These are phyloP conservation scores for Pseudopipra pipra DNA, from an alignment of 2,113 vertebrate genomes.

Conservation along the genomic window DNA sequence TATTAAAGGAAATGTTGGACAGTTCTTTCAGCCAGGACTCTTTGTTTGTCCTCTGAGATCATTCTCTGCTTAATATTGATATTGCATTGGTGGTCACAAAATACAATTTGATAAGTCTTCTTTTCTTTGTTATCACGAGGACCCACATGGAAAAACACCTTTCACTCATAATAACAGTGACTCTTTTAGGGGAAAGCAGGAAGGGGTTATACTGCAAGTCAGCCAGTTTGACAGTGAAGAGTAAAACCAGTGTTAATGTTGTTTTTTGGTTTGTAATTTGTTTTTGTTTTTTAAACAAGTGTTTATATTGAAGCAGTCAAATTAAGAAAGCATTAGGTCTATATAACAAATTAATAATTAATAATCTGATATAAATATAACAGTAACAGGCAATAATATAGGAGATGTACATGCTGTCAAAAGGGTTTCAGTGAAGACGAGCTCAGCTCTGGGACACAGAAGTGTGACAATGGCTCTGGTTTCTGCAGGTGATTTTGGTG, in stretches of 20 bases:
- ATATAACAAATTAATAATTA: background rate
- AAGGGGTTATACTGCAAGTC: background rate
- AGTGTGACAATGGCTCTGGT: background rate
- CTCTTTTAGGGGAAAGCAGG: background rate
- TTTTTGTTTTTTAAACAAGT: background rate
- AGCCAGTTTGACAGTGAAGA: background rate
- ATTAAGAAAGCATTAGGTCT: background rate
- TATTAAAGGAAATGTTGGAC: background rate
- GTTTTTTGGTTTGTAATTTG: no score
- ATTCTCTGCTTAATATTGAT: background rate
- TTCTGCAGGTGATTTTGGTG: background rate
- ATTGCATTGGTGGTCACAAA: background rate
- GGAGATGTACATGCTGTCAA: background rate
- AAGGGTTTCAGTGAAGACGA: background rate
- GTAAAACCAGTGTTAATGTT: background rate
- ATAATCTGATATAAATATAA: background rate
- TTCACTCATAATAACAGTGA: background rate
- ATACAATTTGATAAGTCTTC: background rate
- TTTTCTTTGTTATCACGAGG: background rate
- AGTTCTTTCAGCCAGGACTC: background rate
- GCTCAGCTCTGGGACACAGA: background rate
- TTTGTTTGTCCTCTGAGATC: background rate
- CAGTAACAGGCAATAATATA: background rate
- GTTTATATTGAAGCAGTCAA: background rate
- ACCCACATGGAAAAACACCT: background rate